Conservation (phyloP, 2,113 vertebrate species). For the Pristiophorus japonicus region DNA sequence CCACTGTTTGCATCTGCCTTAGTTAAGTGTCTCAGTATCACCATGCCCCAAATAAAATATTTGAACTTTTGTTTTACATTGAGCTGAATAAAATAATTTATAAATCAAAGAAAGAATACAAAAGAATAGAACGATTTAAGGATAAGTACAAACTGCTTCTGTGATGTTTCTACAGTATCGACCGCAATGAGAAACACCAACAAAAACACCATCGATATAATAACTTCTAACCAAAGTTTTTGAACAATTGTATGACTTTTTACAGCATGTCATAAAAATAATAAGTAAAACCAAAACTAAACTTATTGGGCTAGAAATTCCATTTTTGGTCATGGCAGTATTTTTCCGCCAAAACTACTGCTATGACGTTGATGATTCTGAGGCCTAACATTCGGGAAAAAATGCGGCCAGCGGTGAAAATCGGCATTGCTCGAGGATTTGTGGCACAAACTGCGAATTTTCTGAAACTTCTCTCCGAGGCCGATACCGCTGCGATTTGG, state of each 20-base stretch:
- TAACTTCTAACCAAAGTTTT: not conserved
- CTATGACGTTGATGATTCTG: too few relatives aligned
- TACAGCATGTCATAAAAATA: too few relatives aligned
- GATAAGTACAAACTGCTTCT: not conserved
- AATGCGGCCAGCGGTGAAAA: too few relatives aligned
- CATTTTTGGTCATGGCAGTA: too few relatives aligned
- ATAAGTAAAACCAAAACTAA: too few relatives aligned
- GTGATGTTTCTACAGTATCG: not conserved
- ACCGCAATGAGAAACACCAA: not conserved
- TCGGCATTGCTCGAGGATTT: too few relatives aligned
- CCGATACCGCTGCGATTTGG: too few relatives aligned
- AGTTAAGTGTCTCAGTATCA: not conserved
- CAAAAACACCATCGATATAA: not conserved
- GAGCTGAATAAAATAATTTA: not conserved
- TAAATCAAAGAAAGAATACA: not conserved
- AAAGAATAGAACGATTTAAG: not conserved
- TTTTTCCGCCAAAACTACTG: too few relatives aligned
- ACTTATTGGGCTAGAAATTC: too few relatives aligned
- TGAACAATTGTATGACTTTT: not conserved
- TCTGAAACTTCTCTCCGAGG: too few relatives aligned
- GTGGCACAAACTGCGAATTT: too few relatives aligned
- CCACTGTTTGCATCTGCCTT: not conserved
- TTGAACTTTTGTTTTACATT: not conserved
- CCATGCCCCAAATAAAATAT: not conserved
- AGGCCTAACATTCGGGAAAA: too few relatives aligned